Evolutionary conservation across 2,888 invertebrate species (phyloP), one percentile per base, ranked within the genome.

Genomic region (Phyto melanocephala): DNA sequence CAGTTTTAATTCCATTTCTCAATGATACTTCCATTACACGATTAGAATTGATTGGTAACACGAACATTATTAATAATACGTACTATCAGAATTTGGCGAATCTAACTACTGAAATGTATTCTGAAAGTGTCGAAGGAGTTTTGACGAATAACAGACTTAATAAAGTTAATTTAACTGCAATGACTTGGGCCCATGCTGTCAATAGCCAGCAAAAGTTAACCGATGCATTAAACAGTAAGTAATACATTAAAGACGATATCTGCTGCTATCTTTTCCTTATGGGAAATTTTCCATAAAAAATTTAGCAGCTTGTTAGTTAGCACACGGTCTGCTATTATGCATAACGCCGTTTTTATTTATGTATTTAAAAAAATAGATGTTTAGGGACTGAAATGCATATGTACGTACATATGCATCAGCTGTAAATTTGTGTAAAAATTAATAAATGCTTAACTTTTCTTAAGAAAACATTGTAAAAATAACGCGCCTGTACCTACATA

Each of bases 141-240:
- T 24, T 50, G 33, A 37, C 0, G 3, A 17, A 33, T 5, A 24
- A 2, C 5, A 10, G 33, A 22, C 11, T 6, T 11, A 4, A 92
- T 92, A 67, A 50, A 60, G 11, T n/a, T 70, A 96, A 97, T 89
- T 91, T 96, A 67, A 95, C 95, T 0, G 92, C 93, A 78, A 92
- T 97, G 28, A 94, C 93, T 20, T 98, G 97, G 97, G 95, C 95
- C 0, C 97, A 97, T 91, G 96, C 95, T 37, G 96, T 96, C 50
- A 97, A 97, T 90, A 95, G 93, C 86, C 92, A 93, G 87, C 91
- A 92, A 0, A 92, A 93, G 82, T 92, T 98, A 42, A 90, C 93
- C 7, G 92, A 93, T 1, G 94, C 94, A 42, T 91, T 97, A 54
- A 90, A 91, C 40, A 92, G 94, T 94, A 88, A 89, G 89, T 20